Conservation (phyloP, 2,797 vertebrate genomes). For the Schizopygopsis pylzovi region DNA sequence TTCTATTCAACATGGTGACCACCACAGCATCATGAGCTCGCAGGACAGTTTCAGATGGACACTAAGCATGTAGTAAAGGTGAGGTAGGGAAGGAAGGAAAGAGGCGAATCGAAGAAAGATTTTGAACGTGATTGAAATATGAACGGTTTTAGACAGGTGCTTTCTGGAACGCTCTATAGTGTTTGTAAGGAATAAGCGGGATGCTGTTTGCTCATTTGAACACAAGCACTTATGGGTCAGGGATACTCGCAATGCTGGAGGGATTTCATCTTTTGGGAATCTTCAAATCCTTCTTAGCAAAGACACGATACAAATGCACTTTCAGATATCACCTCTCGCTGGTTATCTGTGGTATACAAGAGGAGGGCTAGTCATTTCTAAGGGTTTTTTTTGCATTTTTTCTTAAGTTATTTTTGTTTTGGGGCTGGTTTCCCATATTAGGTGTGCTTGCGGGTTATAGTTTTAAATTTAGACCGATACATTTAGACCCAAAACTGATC, state of each 20-base stretch:
- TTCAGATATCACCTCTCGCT: slow-evolving; percentile 89
- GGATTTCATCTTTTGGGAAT: slow-evolving; percentile 17
- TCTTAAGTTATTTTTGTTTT: slow-evolving; percentile 75
- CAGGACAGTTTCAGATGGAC: slow-evolving; percentile 16
- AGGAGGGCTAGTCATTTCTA: slow-evolving; percentile 67
- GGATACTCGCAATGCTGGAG: slow-evolving; percentile 40
- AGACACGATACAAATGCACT: slow-evolving; percentile 83
- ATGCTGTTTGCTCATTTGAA: slow-evolving; percentile 28
- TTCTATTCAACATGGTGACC: not conserved
- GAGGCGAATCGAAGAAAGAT: slow-evolving; percentile 1
- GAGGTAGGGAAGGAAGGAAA: not conserved
- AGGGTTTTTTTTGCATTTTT: slow-evolving; percentile 48
- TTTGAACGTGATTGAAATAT: slow-evolving; percentile 18
- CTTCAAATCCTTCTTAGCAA: slow-evolving; percentile 19
- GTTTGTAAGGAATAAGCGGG: not conserved
- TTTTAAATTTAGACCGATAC: slow-evolving; percentile 18
- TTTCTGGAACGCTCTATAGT: not conserved
- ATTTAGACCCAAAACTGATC: slow-evolving; percentile 27
- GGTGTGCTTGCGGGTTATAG: slow-evolving; percentile 48
- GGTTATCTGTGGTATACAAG: slow-evolving; percentile 81
- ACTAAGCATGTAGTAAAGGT: slow-evolving; percentile 29
- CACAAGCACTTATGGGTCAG: not conserved
- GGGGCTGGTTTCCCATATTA: slow-evolving; percentile 79
- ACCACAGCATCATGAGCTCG: not conserved
- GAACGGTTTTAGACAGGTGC: not conserved